Conservation (phyloP, 2,888 invertebrate genomes). For the Chrysina gloriosa region DNA sequence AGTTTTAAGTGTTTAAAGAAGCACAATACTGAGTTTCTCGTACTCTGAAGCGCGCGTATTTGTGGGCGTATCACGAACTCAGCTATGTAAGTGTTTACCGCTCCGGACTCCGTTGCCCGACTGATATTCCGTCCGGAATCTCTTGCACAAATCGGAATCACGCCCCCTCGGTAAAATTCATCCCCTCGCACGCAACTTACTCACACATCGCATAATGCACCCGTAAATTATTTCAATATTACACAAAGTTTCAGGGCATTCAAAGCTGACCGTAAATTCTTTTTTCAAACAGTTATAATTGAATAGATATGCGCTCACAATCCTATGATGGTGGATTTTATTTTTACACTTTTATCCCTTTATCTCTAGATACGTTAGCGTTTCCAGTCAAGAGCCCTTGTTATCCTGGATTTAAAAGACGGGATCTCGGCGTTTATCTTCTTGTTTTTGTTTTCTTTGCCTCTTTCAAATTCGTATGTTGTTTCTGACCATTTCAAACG, state of each 20-base stretch:
- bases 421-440: conserved; percentile 9
- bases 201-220: conserved; percentile 20
- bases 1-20: background rate
- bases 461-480: conserved; percentile 2
- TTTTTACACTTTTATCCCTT: conserved; percentile 12
- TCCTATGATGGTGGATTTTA: conserved; percentile 8
- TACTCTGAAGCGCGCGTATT: conserved; percentile 19
- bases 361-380: background rate
- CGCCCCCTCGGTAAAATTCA: conserved; percentile 31
- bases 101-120: conserved; percentile 35
- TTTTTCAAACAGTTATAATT: background rate
- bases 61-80: conserved; percentile 27
- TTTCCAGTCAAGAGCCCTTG: conserved; percentile 4
- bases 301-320: background rate
- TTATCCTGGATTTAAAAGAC: conserved; percentile 4
- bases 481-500: conserved; percentile 1
- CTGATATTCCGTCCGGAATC: conserved; percentile 34
- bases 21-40: conserved; percentile 2
- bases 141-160: conserved; percentile 35
- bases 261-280: background rate
- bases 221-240: conserved; percentile 7
- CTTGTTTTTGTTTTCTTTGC: background rate
- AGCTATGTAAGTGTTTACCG: conserved; percentile 25
- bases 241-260: background rate
- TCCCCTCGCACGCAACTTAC: conserved; percentile 25